A percentile compares a stretch with the other conserved stretches of the same genome.
These are phyloP conservation scores for Drosophila mayaguana DNA, from an alignment of 2,888 invertebrate genomes.

Conservation along the genomic window DNA sequence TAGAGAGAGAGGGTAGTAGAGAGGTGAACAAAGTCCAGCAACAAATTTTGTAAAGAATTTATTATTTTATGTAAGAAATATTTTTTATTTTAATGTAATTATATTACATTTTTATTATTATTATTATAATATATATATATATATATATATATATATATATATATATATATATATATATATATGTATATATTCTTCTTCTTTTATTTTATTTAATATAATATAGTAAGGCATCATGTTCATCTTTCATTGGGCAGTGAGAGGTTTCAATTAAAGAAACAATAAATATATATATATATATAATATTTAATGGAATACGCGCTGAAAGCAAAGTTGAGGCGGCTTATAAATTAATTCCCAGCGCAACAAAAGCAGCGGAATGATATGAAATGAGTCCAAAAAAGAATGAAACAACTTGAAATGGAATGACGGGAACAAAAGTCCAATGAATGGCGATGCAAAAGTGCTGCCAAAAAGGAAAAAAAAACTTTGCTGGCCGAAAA, in stretches of 20 bases:
- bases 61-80: too few relatives aligned
- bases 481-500: slow-evolving; percentile 60
- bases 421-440: slow-evolving; percentile 11
- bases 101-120: too few relatives aligned
- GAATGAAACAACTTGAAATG: slow-evolving; percentile 7
- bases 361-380: slow-evolving; percentile 21
- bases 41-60: too few relatives aligned
- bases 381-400: slow-evolving; percentile 19
- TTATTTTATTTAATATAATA: too few relatives aligned
- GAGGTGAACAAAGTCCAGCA: too few relatives aligned
- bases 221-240: slow-evolving; percentile 6
- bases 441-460: slow-evolving; percentile 54
- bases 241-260: slow-evolving; percentile 17
- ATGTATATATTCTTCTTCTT: too few relatives aligned
- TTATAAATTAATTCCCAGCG: slow-evolving; percentile 55
- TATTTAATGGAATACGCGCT: slow-evolving; percentile 49
- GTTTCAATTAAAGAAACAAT: slow-evolving; percentile 26
- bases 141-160: too few relatives aligned
- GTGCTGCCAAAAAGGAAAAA: slow-evolving; percentile 60
- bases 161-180: too few relatives aligned
- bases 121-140: too few relatives aligned
- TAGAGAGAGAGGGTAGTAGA: background rate
- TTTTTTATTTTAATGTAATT: too few relatives aligned
- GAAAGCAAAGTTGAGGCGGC: slow-evolving; percentile 52
- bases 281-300: slow-evolving; percentile 39